These are phyloP conservation scores for Nemotelus nigrinus DNA, from an alignment of 2,888 invertebrate genomes.

Conservation along the genomic window DNA sequence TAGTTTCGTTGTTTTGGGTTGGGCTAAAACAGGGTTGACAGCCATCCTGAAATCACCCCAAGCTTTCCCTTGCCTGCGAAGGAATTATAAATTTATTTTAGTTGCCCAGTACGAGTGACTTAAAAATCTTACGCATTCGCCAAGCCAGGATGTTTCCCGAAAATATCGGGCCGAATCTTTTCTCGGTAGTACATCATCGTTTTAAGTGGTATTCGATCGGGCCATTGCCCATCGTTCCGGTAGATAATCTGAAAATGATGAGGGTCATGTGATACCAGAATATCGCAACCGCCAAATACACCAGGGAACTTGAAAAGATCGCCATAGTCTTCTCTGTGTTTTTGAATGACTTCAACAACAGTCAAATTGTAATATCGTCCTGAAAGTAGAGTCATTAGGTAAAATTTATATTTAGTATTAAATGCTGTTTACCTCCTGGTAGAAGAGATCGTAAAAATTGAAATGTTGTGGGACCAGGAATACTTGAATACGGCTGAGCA, in stretches of 20 bases:
- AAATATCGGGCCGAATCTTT: slow-evolving; percentile 62
- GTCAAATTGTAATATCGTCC: slow-evolving; percentile 56
- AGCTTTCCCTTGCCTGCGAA: slow-evolving; percentile 70
- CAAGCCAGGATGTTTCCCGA: slow-evolving; percentile 58
- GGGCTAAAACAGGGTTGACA: slow-evolving; percentile 61
- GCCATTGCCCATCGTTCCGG: slow-evolving; percentile 67
- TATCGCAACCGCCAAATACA: slow-evolving; percentile 58
- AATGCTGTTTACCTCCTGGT: slow-evolving; percentile 56
- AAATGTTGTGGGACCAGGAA: slow-evolving; percentile 58
- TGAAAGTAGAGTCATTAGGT: neutral
- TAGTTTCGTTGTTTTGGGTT: slow-evolving; percentile 57
- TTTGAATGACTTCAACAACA: slow-evolving; percentile 55
- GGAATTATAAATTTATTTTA: neutral
- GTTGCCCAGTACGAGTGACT: neutral
- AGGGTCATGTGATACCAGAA: slow-evolving; percentile 67
- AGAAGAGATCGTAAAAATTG: slow-evolving; percentile 55
- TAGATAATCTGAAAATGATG: slow-evolving; percentile 65
- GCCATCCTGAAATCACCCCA: slow-evolving; percentile 76
- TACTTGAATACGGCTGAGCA: slow-evolving; percentile 55
- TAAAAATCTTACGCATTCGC: slow-evolving; percentile 57
- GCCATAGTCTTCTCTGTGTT: slow-evolving; percentile 60
- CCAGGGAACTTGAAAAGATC: slow-evolving; percentile 64
- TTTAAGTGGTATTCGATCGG: slow-evolving; percentile 63
- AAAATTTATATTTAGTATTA: neutral
- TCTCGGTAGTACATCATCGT: slow-evolving; percentile 64